Conservation (phyloP, 2,888 invertebrate species). For the Spisula subtruncata region DNA sequence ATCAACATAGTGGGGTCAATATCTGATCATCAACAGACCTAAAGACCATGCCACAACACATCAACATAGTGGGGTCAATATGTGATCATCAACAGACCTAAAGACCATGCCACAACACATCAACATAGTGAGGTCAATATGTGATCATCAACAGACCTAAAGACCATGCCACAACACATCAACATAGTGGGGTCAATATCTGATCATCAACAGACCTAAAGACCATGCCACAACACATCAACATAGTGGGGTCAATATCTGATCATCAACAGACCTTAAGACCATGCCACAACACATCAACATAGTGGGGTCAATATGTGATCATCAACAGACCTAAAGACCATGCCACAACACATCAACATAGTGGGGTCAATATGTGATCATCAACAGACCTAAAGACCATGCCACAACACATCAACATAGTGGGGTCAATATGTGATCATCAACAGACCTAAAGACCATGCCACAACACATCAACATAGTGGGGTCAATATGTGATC, state of each 20-base stretch:
- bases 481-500: too few relatives aligned
- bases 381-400: neutral
- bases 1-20: too few relatives aligned
- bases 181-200: too few relatives aligned
- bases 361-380: too few relatives aligned
- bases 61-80: too few relatives aligned
- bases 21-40: neutral
- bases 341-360: neutral
- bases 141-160: neutral
- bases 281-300: neutral
- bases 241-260: too few relatives aligned
- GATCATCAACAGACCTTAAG: neutral
- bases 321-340: neutral
- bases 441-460: neutral
- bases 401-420: neutral
- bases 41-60: too few relatives aligned
- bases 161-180: too few relatives aligned
- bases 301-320: too few relatives aligned
- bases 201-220: neutral
- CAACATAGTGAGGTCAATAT: too few relatives aligned
- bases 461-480: neutral
- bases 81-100: neutral
- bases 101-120: too few relatives aligned
- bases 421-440: too few relatives aligned
- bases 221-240: neutral